Base-by-base conservation (phyloP, 1,140 invertebrate species). In the Sarcophaga bullata region DNA sequence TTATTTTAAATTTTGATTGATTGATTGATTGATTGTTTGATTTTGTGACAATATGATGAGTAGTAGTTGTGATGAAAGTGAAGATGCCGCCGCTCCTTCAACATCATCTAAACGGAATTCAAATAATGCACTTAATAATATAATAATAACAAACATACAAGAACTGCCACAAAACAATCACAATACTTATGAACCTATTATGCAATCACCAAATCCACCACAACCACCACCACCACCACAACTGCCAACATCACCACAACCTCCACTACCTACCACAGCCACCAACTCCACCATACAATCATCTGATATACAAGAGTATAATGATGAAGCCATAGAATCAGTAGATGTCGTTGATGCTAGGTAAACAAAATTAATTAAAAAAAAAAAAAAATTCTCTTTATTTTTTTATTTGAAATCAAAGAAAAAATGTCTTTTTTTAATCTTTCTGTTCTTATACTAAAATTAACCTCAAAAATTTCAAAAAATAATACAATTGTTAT, bases 331-430 rank as follows among this genome's bases (percentile, higher is more conserved):
- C 86, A 86, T 87, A 84, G 88, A 86, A 81, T 85, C 88, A 62
- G 84, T 87, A 88, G 88, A 89, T 85, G 89, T 88, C 48, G 88
- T 89, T 84, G 88, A 89, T 86, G 85, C 85, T 89, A 89, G 88
- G 88, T 89, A 89, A 89, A 84, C 75, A 46, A 82, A 80, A 78
- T 85, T 92, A 93, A 73, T 58, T 58, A n/a, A 58, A 58, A 58
- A 37, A 37, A 37, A 37, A 37, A n/a, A n/a, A n/a, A n/a, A n/a
- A n/a, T n/a, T 58, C n/a, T n/a, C 15, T 58, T 58, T 58, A 58
- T 58, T 58, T n/a, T 58, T 7, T 58, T 58, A n/a, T 5, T n/a
- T n/a, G n/a, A 58, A 58, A 15, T 58, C 54, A n/a, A 58, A 58
- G 15, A 58, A 9, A 52, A 10, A 10, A 10, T 3, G 1, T 52